Evolutionary conservation across 2,888 invertebrate genomes (phyloP), one percentile per base, ranked within the genome.

Genomic region (Hemaris fuciformis): DNA sequence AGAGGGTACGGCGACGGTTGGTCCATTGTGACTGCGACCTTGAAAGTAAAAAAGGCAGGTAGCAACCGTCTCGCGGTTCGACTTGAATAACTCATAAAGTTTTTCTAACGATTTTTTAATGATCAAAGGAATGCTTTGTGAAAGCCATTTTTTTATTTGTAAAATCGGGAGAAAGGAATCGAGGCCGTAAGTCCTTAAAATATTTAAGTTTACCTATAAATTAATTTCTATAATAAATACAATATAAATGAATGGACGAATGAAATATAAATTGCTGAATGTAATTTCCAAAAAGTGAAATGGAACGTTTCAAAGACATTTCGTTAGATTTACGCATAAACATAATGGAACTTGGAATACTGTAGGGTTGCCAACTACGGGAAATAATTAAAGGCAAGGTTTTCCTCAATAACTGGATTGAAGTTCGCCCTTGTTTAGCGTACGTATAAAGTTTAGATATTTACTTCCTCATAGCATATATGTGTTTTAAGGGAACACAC

Each of bases 261-360:
- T n/a, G n/a, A n/a, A 31, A 53, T 53, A 53, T n/a, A 48, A 48
- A 31, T 27, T 4, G 31, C 13, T 10, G 31, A 53, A 31, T 18
- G 53, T 53, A 18, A 31, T 53, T 31, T 31, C 31, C 31, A 31
- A 53, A 27, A 60, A 53, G 18, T 60, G 38, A 41, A 60, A 41
- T 60, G 48, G 20, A 60, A 60, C 53, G 25, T 60, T 60, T 53
- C 60, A 60, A 41, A 60, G 48, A 53, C 41, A 18, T 60, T 53
- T 57, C 45, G 20, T 25, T 60, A 41, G 41, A 48, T 60, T 48
- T 60, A 53, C 48, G 18, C 48, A 27, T 60, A 60, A 60, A 53
- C 53, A 46, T 46, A 60, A 60, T 60, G 60, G 48, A 60, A 25
- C 48, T 60, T 48, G 18, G 18, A 18, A 38, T n/a, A 48, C n/a